Percentiles rank a stretch among this genome's conserved stretches.
Conservation (phyloP, 2,888 invertebrate genomes). For the Tetragonisca angustula region DNA sequence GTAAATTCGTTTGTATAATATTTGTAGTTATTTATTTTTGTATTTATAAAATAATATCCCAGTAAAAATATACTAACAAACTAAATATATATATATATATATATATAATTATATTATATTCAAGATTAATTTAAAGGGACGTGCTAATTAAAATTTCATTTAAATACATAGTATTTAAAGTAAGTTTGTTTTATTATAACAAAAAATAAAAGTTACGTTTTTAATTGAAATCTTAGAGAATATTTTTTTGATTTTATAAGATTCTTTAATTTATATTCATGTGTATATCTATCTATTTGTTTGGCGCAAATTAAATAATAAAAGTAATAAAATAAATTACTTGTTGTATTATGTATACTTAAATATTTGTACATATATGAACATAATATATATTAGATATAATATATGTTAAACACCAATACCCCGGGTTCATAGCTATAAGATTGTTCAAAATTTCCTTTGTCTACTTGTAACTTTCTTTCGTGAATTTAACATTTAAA, state of each 20-base stretch:
- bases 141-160: not conserved
- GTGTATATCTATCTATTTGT: not conserved
- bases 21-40: not conserved
- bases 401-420: not conserved
- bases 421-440: not conserved
- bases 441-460: not conserved
- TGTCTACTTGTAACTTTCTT: not conserved
- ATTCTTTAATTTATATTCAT: not conserved
- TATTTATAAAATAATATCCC: not conserved
- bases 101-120: not conserved
- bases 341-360: not conserved
- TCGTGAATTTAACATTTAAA: not conserved
- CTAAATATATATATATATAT: not conserved
- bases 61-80: not conserved
- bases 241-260: not conserved
- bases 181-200: not conserved
- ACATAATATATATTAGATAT: not conserved
- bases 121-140: not conserved
- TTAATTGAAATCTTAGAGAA: not conserved
- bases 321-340: no score
- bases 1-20: not conserved
- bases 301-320: no score
- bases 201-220: not conserved
- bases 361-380: not conserved
- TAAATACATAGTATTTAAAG: not conserved